phyloP scores from a whole-genome alignment of 2,113 vertebrate species.

The Ceratotherium simum region DNA sequence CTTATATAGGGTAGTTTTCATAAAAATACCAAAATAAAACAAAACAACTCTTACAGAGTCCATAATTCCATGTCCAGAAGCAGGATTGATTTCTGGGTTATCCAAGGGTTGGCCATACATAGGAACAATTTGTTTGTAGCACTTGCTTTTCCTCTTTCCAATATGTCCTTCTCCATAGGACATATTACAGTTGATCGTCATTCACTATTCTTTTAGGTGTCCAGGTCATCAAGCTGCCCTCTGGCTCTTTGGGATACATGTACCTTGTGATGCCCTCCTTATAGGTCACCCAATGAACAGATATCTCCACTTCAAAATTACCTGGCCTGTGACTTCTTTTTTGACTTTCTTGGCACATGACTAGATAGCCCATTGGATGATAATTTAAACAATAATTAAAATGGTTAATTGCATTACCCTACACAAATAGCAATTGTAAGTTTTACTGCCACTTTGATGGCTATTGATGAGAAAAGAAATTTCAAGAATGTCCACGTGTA shows the following conservation, averaged over 20 bases:
- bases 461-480: background rate
- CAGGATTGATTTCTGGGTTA: background rate
- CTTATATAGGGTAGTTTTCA: background rate
- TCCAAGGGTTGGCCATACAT: background rate
- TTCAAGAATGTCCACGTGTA: background rate
- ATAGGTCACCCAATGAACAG: background rate
- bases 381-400: background rate
- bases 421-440: background rate
- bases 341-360: background rate
- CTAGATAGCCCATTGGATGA: background rate
- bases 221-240: background rate
- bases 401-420: background rate
- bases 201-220: background rate
- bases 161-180: too few relatives aligned
- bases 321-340: background rate
- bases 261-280: background rate
- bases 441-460: background rate
- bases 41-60: background rate
- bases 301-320: background rate
- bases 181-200: background rate
- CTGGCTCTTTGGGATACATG: background rate
- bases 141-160: background rate
- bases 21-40: background rate
- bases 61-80: background rate
- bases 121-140: background rate